A percentile compares a stretch with the other conserved stretches of the same genome.
These are phyloP conservation scores for Lepisosteus oculatus DNA, from an alignment of 2,113 vertebrate species.

Conservation along the genomic window DNA sequence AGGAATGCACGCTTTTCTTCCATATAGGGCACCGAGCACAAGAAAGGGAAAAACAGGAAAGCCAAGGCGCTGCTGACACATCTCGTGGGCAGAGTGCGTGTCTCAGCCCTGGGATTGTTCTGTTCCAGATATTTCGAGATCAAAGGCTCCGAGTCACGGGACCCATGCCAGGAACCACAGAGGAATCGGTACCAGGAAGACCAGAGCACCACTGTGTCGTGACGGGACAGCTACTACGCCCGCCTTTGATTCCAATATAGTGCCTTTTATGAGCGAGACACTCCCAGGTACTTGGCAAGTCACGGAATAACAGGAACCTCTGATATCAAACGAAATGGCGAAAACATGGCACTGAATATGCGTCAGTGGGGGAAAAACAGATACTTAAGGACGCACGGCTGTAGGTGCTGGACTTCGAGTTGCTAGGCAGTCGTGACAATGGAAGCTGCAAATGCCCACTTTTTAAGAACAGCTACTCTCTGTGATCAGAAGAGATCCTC, in stretches of 20 bases:
- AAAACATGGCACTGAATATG: too few species aligned
- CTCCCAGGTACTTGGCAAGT: background rate
- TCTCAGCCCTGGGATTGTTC: background rate
- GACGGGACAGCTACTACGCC: too few species aligned
- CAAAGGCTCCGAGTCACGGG: slow-evolving; percentile 10
- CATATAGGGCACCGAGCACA: slow-evolving; percentile 17
- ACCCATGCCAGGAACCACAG: background rate
- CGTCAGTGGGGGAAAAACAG: too few species aligned
- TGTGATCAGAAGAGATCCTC: too few species aligned
- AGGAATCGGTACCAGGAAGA: background rate
- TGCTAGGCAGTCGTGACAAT: too few species aligned
- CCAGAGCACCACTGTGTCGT: background rate
- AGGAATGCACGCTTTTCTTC: background rate
- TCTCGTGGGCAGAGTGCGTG: slow-evolving; percentile 10
- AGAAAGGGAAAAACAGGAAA: slow-evolving; percentile 38
- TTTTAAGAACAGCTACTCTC: too few species aligned
- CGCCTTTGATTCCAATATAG: background rate
- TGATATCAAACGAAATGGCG: background rate
- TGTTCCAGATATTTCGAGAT: slow-evolving; percentile 1
- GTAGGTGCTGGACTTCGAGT: too few species aligned
- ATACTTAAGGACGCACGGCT: too few species aligned
- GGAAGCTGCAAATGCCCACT: too few species aligned
- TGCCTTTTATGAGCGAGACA: slow-evolving; percentile 5
- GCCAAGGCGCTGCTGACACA: slow-evolving; percentile 21
- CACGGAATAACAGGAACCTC: slow-evolving; percentile 2